A percentile compares a stretch with the other conserved stretches of the same genome.
phyloP scores from a whole-genome alignment of 2,797 vertebrate genomes.

The Naso thynnoides region DNA sequence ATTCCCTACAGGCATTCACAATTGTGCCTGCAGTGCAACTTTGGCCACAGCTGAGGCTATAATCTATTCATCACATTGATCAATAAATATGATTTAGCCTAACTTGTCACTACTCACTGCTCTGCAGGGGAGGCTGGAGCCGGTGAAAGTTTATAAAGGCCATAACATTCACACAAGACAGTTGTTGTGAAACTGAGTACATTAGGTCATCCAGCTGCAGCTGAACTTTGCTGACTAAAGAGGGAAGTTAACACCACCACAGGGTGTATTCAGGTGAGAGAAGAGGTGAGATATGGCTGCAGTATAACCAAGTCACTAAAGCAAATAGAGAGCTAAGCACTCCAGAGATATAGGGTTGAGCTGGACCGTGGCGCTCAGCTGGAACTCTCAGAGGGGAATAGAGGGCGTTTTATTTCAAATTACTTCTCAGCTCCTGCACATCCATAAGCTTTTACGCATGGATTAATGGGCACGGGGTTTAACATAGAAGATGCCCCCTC shows the following conservation, averaged over 20 bases:
- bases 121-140: constrained; percentile 5
- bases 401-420: constrained; percentile 22
- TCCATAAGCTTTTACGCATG: constrained; percentile 18
- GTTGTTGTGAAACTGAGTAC: constrained; percentile 26
- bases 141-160: constrained; percentile 17
- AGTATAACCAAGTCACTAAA: constrained; percentile 47
- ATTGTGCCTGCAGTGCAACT: constrained; percentile 21
- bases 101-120: constrained; percentile 10
- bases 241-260: constrained; percentile 17
- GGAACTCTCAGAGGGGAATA: constrained; percentile 15
- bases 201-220: constrained; percentile 43
- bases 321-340: constrained; percentile 55
- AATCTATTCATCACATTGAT: constrained; percentile 32
- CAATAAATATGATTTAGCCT: constrained; percentile 39
- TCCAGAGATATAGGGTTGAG: constrained; percentile 25
- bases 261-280: constrained; percentile 44
- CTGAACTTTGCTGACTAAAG: constrained; percentile 37
- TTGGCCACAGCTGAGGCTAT: constrained; percentile 14
- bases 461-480: constrained; percentile 30
- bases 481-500: constrained; percentile 25
- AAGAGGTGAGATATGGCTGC: constrained; percentile 43
- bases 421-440: constrained; percentile 24
- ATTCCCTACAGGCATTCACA: constrained; percentile 10
- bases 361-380: not conserved
- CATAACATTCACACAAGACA: not conserved